phyloP scores from a whole-genome alignment of 1,140 invertebrate genomes.

The Archivesica marissinica region DNA sequence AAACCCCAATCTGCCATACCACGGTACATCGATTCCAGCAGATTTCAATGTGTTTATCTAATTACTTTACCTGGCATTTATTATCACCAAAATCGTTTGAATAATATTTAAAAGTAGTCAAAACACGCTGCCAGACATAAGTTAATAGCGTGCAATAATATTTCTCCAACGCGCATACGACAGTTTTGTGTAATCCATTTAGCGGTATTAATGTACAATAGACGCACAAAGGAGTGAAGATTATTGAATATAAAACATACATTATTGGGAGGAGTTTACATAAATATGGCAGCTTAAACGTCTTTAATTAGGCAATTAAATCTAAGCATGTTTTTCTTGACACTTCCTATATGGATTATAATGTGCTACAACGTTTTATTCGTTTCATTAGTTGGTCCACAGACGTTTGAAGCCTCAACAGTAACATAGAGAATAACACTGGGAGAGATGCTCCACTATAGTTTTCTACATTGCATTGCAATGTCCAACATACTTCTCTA shows the following conservation, averaged over 20 bases:
- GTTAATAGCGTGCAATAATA: conserved; percentile 11
- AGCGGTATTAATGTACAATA: conserved; percentile 26
- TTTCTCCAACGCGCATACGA: neutral
- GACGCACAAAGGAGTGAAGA: conserved; percentile 1
- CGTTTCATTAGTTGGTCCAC: neutral
- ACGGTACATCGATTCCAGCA: conserved; percentile 18
- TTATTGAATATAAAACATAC: neutral
- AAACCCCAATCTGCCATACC: too few relatives aligned
- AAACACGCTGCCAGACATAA: neutral
- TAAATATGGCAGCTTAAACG: conserved; percentile 34
- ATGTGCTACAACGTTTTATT: neutral
- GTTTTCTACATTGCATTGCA: neutral
- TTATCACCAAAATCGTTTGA: conserved; percentile 16
- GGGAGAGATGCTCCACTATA: neutral
- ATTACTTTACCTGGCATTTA: neutral
- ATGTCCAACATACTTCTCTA: neutral
- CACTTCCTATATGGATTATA: conserved; percentile 14
- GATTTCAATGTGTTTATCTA: conserved; percentile 35
- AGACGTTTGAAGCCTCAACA: neutral
- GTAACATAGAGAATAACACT: neutral
- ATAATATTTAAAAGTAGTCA: conserved; percentile 24
- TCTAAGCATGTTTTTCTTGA: conserved; percentile 21
- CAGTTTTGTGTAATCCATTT: conserved; percentile 12
- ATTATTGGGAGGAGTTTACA: conserved; percentile 10
- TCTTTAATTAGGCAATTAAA: conserved; percentile 43